A percentile compares a stretch with the other conserved stretches of the same genome.
These are phyloP conservation scores for Hormiphora californensis DNA, from an alignment of 37 sponge, comb jelly and placozoan genomes.

Conservation along the genomic window DNA sequence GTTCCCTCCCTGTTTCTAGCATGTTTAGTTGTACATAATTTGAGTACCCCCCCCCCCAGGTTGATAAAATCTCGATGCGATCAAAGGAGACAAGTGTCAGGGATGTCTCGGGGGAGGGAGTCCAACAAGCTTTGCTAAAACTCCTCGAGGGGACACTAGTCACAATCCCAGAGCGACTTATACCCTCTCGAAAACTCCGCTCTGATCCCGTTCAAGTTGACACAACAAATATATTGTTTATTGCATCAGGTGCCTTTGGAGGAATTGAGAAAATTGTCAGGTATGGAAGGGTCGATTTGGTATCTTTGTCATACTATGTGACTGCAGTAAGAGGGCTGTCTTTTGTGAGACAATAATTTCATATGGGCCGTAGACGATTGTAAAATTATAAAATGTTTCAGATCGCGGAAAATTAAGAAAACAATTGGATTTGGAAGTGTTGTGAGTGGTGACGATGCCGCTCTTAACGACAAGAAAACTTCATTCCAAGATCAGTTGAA, in stretches of 20 bases:
- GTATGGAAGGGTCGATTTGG: too few species aligned
- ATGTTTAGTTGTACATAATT: too few species aligned
- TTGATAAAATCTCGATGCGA: constrained; percentile 90
- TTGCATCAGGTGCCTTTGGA: constrained; percentile 94
- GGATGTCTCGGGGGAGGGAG: constrained; percentile 97
- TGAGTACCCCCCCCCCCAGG: too few species aligned
- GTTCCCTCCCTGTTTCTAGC: too few species aligned
- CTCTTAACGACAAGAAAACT: not conserved
- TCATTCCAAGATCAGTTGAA: constrained; percentile 34
- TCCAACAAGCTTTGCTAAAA: constrained; percentile 94
- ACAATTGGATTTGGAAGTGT: constrained; percentile 13
- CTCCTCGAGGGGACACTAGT: constrained; percentile 90
- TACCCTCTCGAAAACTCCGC: constrained; percentile 54
- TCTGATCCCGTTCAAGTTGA: constrained; percentile 60
- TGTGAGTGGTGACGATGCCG: not conserved
- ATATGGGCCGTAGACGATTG: too few species aligned
- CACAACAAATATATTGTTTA: constrained; percentile 95
- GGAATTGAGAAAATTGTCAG: constrained; percentile 86
- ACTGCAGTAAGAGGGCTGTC: not conserved
- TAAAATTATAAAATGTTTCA: not conserved
- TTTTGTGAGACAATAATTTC: too few species aligned
- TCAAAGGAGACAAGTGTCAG: constrained; percentile 77
- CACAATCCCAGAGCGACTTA: constrained; percentile 70
- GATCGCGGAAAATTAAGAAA: constrained; percentile 15
- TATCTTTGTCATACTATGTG: too few species aligned